phyloP scores from a whole-genome alignment of 92 coral and sea anemone species.

The Epizoanthus ramosus region DNA sequence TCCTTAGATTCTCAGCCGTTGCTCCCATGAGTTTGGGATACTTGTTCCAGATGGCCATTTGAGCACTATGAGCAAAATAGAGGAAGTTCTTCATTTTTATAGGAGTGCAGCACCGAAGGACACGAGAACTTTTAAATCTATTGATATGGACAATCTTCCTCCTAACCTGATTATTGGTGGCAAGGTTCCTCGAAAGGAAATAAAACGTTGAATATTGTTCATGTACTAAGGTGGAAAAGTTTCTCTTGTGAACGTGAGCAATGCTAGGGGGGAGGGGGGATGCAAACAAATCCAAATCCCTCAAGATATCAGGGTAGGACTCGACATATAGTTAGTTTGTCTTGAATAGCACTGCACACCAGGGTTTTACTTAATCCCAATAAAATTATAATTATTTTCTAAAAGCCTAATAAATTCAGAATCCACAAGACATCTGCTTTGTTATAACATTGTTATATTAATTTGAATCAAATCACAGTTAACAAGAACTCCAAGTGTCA shows the following conservation, averaged over 20 bases:
- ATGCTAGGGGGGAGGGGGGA: too few species aligned
- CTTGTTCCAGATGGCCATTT: slow-evolving; percentile 63
- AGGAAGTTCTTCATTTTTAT: slow-evolving; percentile 62
- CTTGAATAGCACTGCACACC: too few species aligned
- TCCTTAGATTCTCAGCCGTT: slow-evolving; percentile 60
- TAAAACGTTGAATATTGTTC: not conserved
- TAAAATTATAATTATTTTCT: too few species aligned
- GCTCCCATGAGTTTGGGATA: slow-evolving; percentile 66
- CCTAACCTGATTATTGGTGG: slow-evolving; percentile 84
- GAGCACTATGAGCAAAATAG: slow-evolving; percentile 33
- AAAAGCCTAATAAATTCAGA: too few species aligned
- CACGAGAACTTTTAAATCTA: slow-evolving; percentile 74
- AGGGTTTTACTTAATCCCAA: too few species aligned
- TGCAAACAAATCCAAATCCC: too few species aligned
- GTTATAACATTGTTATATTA: too few species aligned
- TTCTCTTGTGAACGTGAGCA: not conserved
- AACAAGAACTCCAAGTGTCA: too few species aligned
- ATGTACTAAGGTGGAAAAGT: not conserved
- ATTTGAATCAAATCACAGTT: too few species aligned
- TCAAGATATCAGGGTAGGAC: too few species aligned
- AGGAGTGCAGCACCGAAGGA: slow-evolving; percentile 48
- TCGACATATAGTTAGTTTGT: too few species aligned
- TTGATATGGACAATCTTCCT: slow-evolving; percentile 71
- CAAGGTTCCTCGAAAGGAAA: slow-evolving; percentile 64
- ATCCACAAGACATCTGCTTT: too few species aligned